phyloP scores from a whole-genome alignment of 2,113 vertebrate genomes.

The Phrynocephalus versicolor region DNA sequence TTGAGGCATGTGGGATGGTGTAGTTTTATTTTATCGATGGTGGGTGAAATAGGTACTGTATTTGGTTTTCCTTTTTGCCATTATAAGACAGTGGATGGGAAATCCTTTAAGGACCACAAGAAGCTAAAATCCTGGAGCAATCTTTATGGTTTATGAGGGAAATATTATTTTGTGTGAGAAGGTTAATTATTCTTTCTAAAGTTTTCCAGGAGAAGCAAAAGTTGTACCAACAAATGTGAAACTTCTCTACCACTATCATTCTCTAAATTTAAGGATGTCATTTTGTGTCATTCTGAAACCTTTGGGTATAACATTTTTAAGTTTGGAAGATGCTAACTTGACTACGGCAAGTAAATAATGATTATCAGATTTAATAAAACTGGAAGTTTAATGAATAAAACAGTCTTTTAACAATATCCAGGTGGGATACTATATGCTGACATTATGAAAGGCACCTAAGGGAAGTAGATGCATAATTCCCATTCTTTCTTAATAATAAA shows the following conservation, averaged over 20 bases:
- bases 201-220: constrained; percentile 22
- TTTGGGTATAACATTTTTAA: neutral
- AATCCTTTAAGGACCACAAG: neutral
- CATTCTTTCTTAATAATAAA: constrained; percentile 4
- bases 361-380: constrained; percentile 16
- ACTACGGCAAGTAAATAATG: neutral
- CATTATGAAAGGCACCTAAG: constrained; percentile 11
- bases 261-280: neutral
- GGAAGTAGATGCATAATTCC: neutral
- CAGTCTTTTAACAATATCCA: neutral
- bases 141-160: neutral
- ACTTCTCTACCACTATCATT: neutral
- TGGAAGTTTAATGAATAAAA: constrained; percentile 3
- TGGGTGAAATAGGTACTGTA: neutral
- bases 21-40: neutral
- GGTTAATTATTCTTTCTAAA: neutral
- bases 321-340: neutral
- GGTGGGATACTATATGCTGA: neutral
- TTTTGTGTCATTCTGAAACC: neutral
- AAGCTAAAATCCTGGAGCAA: neutral
- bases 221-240: neutral
- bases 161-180: constrained; percentile 1
- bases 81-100: neutral
- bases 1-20: neutral
- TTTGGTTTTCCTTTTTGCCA: neutral